Evolutionary conservation across 1,140 invertebrate species (phyloP), one percentile per base, ranked within the genome.

Genomic region (Anastrepha ludens): DNA sequence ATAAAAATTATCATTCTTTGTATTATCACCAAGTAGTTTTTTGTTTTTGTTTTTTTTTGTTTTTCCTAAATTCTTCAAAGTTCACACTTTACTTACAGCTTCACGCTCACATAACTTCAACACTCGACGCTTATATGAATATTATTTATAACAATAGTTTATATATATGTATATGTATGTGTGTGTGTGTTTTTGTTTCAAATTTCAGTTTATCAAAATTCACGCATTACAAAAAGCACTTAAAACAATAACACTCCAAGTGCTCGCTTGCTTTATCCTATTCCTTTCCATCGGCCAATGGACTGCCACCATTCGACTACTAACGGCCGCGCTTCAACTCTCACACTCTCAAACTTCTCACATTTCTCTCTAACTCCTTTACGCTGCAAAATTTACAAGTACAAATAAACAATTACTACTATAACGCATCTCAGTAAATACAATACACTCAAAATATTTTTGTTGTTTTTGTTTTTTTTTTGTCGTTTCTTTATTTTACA

Each of bases 1-100:
- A 81, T 81, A 67, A 67, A 67, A 67, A 67, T 67, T 67, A 67
- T 67, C 64, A 67, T 67, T 67, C 64, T 67, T 67, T 67, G 64
- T 29, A 67, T 67, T 67, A 67, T 67, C 64, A 67, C 64, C 64
- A 67, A 41, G 64, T 67, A 8, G 64, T 67, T 9, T 65, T n/a
- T 65, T 65, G 60, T 67, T 65, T 6, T 67, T 67, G 64, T 67
- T 67, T 62, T 6, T 62, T 62, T 67, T 67, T 65, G 64, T 67
- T 29, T 67, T 67, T 39, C 20, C n/a, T 29, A 20, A 20, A 5
- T 67, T 41, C 29, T 41, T 65, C 11, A 29, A 39, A 3, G 4
- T 29, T 67, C 2, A 64, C 17, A 20, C 15, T 64, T n/a, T 64
- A 64, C 62, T n/a, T 64, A 64, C 4, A 64, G 62, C 62, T 64